Conservation (phyloP, 1,140 invertebrate species). For the Plodia interpunctella region DNA sequence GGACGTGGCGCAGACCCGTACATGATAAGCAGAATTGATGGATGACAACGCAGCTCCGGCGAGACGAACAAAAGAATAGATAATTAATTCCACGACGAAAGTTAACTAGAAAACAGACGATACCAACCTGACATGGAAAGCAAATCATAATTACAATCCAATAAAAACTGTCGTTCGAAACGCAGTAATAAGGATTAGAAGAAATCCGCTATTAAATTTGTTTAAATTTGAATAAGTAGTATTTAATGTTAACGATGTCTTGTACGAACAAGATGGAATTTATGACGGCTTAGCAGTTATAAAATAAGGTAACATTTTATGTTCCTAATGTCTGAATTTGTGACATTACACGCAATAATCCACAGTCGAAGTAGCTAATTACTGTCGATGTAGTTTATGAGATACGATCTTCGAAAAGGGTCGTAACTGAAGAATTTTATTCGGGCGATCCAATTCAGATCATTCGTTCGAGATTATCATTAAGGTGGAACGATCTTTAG, state of each 20-base stretch:
- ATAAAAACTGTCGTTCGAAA: slow-evolving; percentile 29
- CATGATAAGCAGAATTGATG: slow-evolving; percentile 64
- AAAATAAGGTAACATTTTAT: slow-evolving; percentile 1
- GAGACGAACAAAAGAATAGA: slow-evolving; percentile 55
- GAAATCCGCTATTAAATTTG: slow-evolving; percentile 19
- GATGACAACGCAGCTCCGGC: slow-evolving; percentile 56
- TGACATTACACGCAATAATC: slow-evolving; percentile 1
- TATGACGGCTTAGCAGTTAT: slow-evolving; percentile 1
- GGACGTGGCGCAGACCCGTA: slow-evolving; percentile 28
- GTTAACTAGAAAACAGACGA: slow-evolving; percentile 42
- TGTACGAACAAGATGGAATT: slow-evolving; percentile 9
- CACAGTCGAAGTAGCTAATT: not conserved
- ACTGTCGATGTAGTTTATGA: slow-evolving; percentile 17
- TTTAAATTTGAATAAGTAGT: slow-evolving; percentile 19
- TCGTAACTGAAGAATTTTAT: slow-evolving; percentile 15
- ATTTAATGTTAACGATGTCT: slow-evolving; percentile 16
- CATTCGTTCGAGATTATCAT: slow-evolving; percentile 5
- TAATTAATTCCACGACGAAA: slow-evolving; percentile 67
- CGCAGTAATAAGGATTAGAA: slow-evolving; percentile 15
- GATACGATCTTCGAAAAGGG: slow-evolving; percentile 29
- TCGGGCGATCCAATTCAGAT: slow-evolving; percentile 4
- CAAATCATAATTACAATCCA: slow-evolving; percentile 31
- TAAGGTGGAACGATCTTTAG: not conserved
- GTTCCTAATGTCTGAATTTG: not conserved
- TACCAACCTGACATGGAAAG: slow-evolving; percentile 27